These are phyloP conservation scores for Zootermopsis nevadensis DNA, from an alignment of 2,888 invertebrate genomes.

Conservation along the genomic window DNA sequence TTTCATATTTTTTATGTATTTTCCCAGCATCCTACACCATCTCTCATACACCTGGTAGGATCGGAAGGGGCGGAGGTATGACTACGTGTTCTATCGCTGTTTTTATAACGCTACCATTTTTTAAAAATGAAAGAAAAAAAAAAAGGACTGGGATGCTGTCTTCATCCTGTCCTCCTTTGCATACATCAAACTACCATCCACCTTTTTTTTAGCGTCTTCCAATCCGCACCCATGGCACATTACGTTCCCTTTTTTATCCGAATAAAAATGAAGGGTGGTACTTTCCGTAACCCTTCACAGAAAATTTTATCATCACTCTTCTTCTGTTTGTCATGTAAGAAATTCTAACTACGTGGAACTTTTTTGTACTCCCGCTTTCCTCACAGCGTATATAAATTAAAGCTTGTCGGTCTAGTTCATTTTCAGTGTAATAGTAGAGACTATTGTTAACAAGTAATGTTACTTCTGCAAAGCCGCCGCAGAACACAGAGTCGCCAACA, in stretches of 20 bases:
- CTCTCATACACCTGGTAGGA: conserved; percentile 12
- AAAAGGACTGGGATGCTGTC: background rate
- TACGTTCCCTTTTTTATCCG: conserved; percentile 18
- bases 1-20: background rate
- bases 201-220: background rate
- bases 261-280: conserved; percentile 13
- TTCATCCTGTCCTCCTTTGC: conserved; percentile 23
- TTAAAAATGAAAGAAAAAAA: conserved; percentile 10
- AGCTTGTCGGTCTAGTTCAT: background rate
- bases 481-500: background rate
- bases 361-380: background rate
- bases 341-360: conserved; percentile 10
- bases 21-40: background rate
- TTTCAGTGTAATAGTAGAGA: background rate
- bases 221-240: conserved; percentile 1
- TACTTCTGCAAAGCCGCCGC: background rate
- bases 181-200: background rate
- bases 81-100: conserved; percentile 22
- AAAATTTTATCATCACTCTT: background rate
- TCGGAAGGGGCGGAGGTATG: background rate
- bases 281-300: conserved; percentile 9
- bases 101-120: background rate
- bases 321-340: background rate
- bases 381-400: background rate
- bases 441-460: background rate